Evolutionary conservation across 2,797 vertebrate species (phyloP), one percentile per base, ranked within the genome.

Genomic region (Poecilia velifera): DNA sequence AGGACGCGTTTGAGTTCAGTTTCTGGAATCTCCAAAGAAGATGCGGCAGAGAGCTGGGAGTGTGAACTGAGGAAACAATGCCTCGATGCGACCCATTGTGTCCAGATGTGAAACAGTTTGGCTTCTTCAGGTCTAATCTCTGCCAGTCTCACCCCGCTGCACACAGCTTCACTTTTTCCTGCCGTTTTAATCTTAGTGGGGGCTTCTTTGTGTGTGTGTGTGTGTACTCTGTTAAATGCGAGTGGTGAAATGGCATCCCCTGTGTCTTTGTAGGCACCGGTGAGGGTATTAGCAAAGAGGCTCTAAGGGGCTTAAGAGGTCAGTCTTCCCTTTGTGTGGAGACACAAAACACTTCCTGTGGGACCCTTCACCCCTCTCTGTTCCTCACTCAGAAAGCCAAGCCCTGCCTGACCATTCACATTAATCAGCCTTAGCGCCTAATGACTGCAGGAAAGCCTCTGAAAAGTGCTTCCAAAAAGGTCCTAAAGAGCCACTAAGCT

Each of bases 361-460:
- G 94, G 93, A 93, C 97, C 96, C 96, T 96, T 96, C 95, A 96
- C 92, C 96, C 92, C 94, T 80, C 89, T 94, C 91, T 92, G 89
- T 92, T 94, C 91, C 82, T 88, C 90, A 86, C 89, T 89, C 92
- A 91, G 91, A 95, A 94, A 94, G 95, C 95, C 90, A 95, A 93
- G 93, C 89, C 95, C 96, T 95, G 96, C 94, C 95, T 94, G 96
- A 95, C 96, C 96, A 97, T 97, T 98, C 96, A 97, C 97, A 97
- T 97, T 98, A 97, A 97, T 98, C 97, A 97, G 94, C 90, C 95
- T 96, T 95, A 96, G 96, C 90, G 93, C 94, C 95, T 97, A 98
- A 97, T 97, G 96, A 97, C 96, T 95, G 97, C 95, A 96, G 96
- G 96, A 96, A 96, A 96, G 91, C 94, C 96, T 93, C 94, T 94